These are phyloP conservation scores for Cassiopea andromeda DNA, from an alignment of 30 jellyfish, hydroid and myxozoan species.

Conservation along the genomic window DNA sequence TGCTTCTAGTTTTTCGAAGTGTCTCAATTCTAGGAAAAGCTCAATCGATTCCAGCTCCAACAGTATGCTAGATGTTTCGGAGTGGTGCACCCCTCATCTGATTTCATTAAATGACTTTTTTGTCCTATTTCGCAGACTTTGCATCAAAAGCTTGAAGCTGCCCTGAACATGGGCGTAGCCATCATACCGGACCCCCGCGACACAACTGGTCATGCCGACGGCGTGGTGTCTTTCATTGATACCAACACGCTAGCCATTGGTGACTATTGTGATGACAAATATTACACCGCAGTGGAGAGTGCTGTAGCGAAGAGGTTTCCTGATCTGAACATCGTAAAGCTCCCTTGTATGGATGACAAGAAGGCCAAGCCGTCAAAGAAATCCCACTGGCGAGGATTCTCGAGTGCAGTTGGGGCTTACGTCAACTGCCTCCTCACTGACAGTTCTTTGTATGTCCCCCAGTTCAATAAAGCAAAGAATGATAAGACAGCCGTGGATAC, in stretches of 20 bases:
- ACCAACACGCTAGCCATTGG: constrained; percentile 52
- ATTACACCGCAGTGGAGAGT: constrained; percentile 46
- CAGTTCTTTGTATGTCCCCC: constrained; percentile 66
- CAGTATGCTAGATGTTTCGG: too few species aligned
- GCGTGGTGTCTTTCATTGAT: constrained; percentile 71
- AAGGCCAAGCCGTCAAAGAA: constrained; percentile 27
- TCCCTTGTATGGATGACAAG: constrained; percentile 58
- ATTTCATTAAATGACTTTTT: too few species aligned
- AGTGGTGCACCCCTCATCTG: too few species aligned
- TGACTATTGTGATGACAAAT: constrained; percentile 58
- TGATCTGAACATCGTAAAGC: constrained; percentile 42
- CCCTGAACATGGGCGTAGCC: constrained; percentile 56
- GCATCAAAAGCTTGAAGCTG: constrained; percentile 12
- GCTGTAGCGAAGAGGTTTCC: constrained; percentile 59
- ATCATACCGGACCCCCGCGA: constrained; percentile 75
- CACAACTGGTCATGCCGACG: constrained; percentile 80
- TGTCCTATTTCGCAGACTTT: not conserved
- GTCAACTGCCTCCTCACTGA: constrained; percentile 65
- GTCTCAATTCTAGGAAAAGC: too few species aligned
- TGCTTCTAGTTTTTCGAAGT: too few species aligned
- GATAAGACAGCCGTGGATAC: constrained; percentile 50
- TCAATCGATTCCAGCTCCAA: too few species aligned
- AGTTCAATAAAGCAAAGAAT: constrained; percentile 12
- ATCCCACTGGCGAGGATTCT: constrained; percentile 59
- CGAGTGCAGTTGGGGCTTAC: constrained; percentile 63